Percentiles rank a stretch among this genome's conserved stretches.
Conservation (phyloP, 1,140 invertebrate genomes). For the Alviniconcha marisindica region DNA sequence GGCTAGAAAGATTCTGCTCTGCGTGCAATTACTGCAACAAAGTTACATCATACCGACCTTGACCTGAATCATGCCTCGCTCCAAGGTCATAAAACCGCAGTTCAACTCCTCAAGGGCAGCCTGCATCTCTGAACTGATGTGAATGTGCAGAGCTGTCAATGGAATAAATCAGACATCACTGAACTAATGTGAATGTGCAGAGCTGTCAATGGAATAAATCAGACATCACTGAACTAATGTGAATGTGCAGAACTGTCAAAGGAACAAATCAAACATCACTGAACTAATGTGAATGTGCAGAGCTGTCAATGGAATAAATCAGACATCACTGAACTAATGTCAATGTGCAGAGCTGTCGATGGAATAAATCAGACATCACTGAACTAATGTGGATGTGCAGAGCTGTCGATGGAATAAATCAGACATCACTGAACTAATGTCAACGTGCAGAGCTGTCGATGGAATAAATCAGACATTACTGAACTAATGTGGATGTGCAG, state of each 20-base stretch:
- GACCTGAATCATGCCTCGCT: constrained; percentile 65
- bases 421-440: no score
- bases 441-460: no score
- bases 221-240: constrained; percentile 52
- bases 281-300: constrained; percentile 59
- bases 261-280: not conserved
- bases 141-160: constrained; percentile 50
- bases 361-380: no score
- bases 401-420: no score
- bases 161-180: not conserved
- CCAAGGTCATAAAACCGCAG: constrained; percentile 62
- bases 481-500: no score
- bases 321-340: no score
- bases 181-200: constrained; percentile 59
- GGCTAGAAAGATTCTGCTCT: no score
- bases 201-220: constrained; percentile 29
- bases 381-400: no score
- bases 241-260: constrained; percentile 50
- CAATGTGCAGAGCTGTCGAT: no score
- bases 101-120: constrained; percentile 57
- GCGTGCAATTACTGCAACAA: no score
- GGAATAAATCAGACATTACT: no score
- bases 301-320: constrained; percentile 29
- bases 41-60: constrained; percentile 67
- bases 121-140: constrained; percentile 61